phyloP scores from a whole-genome alignment of 2,113 vertebrate species.

The Platysteira castanea region DNA sequence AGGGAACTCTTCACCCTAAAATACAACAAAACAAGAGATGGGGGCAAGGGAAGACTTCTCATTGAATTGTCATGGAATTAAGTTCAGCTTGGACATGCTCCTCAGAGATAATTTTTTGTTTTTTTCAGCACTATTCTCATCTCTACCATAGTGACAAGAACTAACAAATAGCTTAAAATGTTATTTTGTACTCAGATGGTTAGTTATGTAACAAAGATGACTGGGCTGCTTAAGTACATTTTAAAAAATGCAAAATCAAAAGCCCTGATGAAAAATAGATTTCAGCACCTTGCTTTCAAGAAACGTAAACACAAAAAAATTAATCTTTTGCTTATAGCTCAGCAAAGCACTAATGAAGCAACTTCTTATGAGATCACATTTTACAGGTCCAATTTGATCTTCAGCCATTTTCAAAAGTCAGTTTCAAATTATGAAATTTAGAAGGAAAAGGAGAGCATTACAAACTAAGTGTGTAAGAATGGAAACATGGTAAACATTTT shows the following conservation, averaged over 20 bases:
- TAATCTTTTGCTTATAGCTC: not conserved
- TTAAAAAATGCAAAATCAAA: not conserved
- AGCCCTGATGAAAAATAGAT: not conserved
- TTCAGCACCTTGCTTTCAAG: not conserved
- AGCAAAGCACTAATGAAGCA: not conserved
- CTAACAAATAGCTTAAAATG: not conserved
- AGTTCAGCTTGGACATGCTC: not conserved
- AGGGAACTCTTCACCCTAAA: not conserved
- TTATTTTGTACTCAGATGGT: not conserved
- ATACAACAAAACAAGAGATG: not conserved
- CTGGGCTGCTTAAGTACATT: not conserved
- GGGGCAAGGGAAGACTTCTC: not conserved
- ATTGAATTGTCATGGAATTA: not conserved
- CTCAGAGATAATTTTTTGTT: not conserved
- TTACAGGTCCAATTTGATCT: not conserved
- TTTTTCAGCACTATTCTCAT: not conserved
- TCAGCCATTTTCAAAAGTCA: not conserved
- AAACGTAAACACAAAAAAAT: not conserved
- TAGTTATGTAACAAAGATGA: not conserved
- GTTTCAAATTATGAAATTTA: not conserved
- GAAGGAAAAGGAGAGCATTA: not conserved
- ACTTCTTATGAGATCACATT: not conserved
- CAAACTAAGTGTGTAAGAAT: not conserved
- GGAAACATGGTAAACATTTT: slow-evolving; percentile 10
- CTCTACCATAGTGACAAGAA: not conserved